phyloP scores from a whole-genome alignment of 2,113 vertebrate genomes.

The Varanus salvator region DNA sequence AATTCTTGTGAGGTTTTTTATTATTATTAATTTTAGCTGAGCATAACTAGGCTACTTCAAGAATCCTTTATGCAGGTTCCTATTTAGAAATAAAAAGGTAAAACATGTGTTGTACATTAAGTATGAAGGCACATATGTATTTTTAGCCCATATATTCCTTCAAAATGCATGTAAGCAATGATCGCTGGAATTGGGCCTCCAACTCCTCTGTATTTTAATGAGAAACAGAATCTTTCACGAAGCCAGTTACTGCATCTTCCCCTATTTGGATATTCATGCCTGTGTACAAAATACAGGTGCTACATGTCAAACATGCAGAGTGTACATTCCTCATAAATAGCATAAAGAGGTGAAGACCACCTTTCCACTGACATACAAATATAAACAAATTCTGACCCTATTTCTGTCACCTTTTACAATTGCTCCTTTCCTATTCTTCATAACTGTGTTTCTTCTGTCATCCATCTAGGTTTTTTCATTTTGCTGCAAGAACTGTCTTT shows the following conservation, averaged over 20 bases:
- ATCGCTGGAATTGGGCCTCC: neutral
- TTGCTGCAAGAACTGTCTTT: too few relatives aligned
- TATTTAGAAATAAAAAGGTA: slow-evolving; percentile 3
- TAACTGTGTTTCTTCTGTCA: too few relatives aligned
- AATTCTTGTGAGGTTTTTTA: neutral
- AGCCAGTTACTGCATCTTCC: neutral
- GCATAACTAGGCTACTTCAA: neutral
- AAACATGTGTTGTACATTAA: neutral
- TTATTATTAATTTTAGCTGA: too few relatives aligned
- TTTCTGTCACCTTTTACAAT: too few relatives aligned
- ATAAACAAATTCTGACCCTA: neutral
- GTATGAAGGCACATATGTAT: neutral
- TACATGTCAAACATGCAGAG: neutral
- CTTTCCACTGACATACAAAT: neutral
- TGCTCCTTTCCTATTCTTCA: too few relatives aligned
- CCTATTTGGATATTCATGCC: neutral
- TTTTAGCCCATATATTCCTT: neutral
- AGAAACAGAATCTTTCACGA: neutral
- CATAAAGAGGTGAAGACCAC: too few relatives aligned
- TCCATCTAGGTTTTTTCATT: too few relatives aligned
- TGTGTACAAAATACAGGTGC: neutral
- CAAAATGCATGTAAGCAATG: neutral
- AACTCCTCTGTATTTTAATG: neutral
- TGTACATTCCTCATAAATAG: neutral
- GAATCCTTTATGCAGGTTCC: neutral